Evolutionary conservation across 1,140 invertebrate species (phyloP), one percentile per base, ranked within the genome.

Genomic region (Megalopta genalis): DNA sequence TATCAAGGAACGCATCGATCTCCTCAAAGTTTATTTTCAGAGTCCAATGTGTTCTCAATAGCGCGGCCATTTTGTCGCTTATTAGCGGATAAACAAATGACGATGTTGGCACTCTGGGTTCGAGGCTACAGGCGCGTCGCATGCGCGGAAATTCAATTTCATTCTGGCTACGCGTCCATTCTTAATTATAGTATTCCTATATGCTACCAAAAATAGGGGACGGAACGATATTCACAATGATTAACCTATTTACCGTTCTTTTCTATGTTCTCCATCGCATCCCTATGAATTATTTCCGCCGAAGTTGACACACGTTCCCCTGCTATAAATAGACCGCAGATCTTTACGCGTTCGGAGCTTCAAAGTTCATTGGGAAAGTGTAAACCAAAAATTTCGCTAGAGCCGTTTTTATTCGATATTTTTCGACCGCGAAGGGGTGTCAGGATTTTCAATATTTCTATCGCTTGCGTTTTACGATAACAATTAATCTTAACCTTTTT

Each of bases 61-160:
- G 70, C 54, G 65, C 86, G 75, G 85, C 89, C 90, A 90, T 90
- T 89, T 90, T 90, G 90, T 89, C 85, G 85, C 86, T 87, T 88
- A 86, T 87, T 84, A 86, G 82, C 84, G 84, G 78, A 90, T 90
- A 90, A 90, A 90, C 90, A 90, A 90, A 88, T 87, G 87, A 86
- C 83, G 86, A 84, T 79, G 83, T 86, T 82, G 86, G 77, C 72
- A 71, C 62, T 77, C 75, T 83, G 89, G 85, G 72, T 75, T 87
- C 84, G 84, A 86, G 86, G 82, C 79, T 88, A 83, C 46, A 80
- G 59, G 77, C 76, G 74, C 73, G 81, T 80, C 77, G 74, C 62
- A 85, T 80, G 81, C 81, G 85, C 85, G 85, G 46, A 68, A 83
- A 77, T 87, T 87, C 73, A 86, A 87, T 84, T 81, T 82, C 54